Evolutionary conservation across 2,888 invertebrate species (phyloP).

Genomic region (Adela reaumurella): DNA sequence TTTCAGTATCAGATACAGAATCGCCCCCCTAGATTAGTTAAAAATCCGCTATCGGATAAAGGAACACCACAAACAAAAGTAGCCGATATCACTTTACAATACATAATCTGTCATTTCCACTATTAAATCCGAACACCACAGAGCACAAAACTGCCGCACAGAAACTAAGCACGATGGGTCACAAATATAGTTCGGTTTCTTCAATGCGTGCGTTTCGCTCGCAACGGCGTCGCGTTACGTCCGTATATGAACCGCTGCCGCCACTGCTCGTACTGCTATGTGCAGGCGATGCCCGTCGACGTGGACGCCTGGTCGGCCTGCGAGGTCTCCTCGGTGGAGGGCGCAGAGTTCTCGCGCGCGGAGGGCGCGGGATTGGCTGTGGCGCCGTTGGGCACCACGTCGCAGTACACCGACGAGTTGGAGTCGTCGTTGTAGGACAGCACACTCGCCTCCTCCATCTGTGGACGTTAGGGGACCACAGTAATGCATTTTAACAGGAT

Average conservation of each 20-base stretch:
- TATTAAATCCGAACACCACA: too few species aligned
- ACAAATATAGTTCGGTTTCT: too few species aligned
- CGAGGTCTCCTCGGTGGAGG: conserved; percentile 13
- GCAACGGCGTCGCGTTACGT: conserved; percentile 1
- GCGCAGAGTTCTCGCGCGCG: conserved; percentile 7
- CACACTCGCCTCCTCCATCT: conserved; percentile 42
- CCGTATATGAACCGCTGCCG: conserved; percentile 42
- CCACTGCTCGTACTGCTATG: conserved; percentile 48
- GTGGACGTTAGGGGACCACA: too few species aligned
- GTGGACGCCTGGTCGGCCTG: conserved; percentile 19
- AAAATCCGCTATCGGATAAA: too few species aligned
- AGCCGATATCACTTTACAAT: too few species aligned
- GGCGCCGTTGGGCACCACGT: conserved; percentile 23
- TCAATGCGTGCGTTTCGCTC: neutral
- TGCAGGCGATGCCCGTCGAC: conserved; percentile 34
- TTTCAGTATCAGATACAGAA: too few species aligned
- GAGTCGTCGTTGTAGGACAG: conserved; percentile 47
- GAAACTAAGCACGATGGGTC: too few species aligned
- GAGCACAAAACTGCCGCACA: too few species aligned
- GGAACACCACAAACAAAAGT: too few species aligned
- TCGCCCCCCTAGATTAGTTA: too few species aligned
- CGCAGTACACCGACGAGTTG: conserved; percentile 33
- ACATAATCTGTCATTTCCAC: too few species aligned
- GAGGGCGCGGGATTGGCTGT: neutral
- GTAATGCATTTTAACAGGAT: neutral